Evolutionary conservation across 2,797 vertebrate species (phyloP).

Genomic region (Erpetoichthys calabaricus): DNA sequence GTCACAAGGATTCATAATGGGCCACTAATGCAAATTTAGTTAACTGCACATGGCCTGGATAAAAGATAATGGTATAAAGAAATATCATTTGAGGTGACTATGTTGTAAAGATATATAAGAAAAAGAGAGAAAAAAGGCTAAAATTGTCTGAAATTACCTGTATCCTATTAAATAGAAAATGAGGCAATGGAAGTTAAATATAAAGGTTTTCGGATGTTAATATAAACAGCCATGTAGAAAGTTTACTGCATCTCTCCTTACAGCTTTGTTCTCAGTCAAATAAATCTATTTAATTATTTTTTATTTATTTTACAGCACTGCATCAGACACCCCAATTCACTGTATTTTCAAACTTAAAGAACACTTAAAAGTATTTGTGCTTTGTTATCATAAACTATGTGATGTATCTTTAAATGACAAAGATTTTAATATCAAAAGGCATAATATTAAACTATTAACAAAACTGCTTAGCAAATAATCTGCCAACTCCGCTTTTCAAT

Average conservation of each 20-base stretch:
- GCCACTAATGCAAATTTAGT: conserved; percentile 59
- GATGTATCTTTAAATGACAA: no score
- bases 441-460: no score
- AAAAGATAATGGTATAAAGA: conserved; percentile 57
- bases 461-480: conserved; percentile 23
- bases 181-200: conserved; percentile 35
- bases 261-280: conserved; percentile 30
- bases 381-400: no score
- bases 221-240: conserved; percentile 46
- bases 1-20: conserved; percentile 68
- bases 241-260: conserved; percentile 36
- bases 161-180: conserved; percentile 36
- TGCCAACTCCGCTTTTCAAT: conserved; percentile 20
- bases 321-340: no score
- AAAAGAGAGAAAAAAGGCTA: conserved; percentile 54
- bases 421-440: no score
- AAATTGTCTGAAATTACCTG: conserved; percentile 49
- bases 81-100: conserved; percentile 52
- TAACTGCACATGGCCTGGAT: conserved; percentile 42
- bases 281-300: conserved; percentile 17
- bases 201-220: conserved; percentile 43
- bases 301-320: no score
- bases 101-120: conserved; percentile 36
- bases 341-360: no score
- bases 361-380: no score